Conservation (phyloP, 2,888 invertebrate genomes). For the Ormyrus thymus region DNA sequence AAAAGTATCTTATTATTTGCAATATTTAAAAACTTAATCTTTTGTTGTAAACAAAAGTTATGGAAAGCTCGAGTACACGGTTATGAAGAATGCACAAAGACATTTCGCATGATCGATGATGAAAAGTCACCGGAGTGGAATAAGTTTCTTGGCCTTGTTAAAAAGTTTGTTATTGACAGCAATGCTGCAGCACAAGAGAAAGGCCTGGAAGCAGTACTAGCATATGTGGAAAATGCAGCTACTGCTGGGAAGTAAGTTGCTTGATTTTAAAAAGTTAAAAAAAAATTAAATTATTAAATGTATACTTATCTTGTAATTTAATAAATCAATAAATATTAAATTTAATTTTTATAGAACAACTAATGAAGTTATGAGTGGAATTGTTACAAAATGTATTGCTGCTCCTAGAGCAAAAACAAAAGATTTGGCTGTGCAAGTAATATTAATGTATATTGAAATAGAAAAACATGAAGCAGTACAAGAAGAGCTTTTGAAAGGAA, state of each 20-base stretch:
- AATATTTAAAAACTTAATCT: slow-evolving; percentile 12
- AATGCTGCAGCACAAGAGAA: slow-evolving; percentile 98
- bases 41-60: slow-evolving; percentile 74
- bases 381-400: slow-evolving; percentile 94
- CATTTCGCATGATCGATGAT: slow-evolving; percentile 91
- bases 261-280: slow-evolving; percentile 13
- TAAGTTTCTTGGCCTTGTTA: slow-evolving; percentile 91
- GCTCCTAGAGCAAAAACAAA: slow-evolving; percentile 94
- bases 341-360: slow-evolving; percentile 78
- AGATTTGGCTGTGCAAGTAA: slow-evolving; percentile 91
- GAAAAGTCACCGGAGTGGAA: slow-evolving; percentile 96
- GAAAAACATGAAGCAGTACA: slow-evolving; percentile 93
- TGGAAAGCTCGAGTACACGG: slow-evolving; percentile 98
- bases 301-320: neutral
- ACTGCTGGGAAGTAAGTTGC: slow-evolving; percentile 84
- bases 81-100: slow-evolving; percentile 93
- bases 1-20: neutral
- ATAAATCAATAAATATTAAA: slow-evolving; percentile 9
- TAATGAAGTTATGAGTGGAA: slow-evolving; percentile 90
- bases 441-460: slow-evolving; percentile 95
- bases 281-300: slow-evolving; percentile 12
- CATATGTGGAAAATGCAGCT: slow-evolving; percentile 93
- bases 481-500: slow-evolving; percentile 94
- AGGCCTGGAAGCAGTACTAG: slow-evolving; percentile 92
- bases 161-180: slow-evolving; percentile 95